phyloP scores from a whole-genome alignment of 2,888 invertebrate genomes.

The Polyommatus icarus region DNA sequence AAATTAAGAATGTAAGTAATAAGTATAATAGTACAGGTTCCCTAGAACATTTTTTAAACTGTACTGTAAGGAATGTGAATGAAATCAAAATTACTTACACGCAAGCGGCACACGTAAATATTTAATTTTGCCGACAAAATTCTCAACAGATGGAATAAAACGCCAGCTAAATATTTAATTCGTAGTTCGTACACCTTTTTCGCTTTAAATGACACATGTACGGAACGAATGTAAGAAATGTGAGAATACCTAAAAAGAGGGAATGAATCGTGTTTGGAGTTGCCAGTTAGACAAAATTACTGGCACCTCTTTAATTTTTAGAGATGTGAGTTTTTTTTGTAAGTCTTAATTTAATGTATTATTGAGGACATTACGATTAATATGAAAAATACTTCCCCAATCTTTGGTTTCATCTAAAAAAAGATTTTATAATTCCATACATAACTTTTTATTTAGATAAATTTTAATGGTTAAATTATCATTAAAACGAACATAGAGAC shows the following conservation, averaged over 20 bases:
- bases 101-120: neutral
- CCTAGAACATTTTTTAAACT: no score
- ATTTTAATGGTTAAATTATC: no score
- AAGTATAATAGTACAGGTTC: no score
- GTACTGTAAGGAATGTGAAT: neutral
- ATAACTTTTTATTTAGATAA: no score
- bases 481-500: no score
- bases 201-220: conserved; percentile 19
- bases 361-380: no score
- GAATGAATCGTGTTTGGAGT: neutral
- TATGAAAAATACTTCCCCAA: neutral
- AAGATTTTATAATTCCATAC: no score
- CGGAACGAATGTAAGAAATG: conserved; percentile 1
- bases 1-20: no score
- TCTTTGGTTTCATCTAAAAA: neutral
- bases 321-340: neutral
- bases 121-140: conserved; percentile 14
- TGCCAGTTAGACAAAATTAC: neutral
- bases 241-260: neutral
- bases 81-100: neutral
- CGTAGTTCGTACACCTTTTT: conserved; percentile 21
- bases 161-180: conserved; percentile 24
- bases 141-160: conserved; percentile 16
- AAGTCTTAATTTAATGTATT: no score
- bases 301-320: neutral